Conservation (phyloP, 64 coral and sea anemone species). For the Montipora foliosa region DNA sequence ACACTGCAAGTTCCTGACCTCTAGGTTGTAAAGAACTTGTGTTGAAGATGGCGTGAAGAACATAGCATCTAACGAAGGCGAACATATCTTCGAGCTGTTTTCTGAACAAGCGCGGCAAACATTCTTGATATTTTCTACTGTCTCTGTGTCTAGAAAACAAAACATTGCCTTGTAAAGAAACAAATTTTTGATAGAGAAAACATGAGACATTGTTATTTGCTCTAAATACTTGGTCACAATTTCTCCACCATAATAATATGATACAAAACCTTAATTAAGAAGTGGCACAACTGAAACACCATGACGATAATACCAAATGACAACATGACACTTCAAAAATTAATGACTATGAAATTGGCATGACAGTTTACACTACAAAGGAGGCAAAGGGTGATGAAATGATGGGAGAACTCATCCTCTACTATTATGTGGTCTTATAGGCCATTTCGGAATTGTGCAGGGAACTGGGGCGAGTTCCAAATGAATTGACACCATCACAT, state of each 20-base stretch:
- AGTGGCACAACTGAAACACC: too few relatives aligned
- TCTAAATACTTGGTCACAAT: too few relatives aligned
- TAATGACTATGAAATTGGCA: neutral
- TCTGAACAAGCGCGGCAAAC: constrained; percentile 85
- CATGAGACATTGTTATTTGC: too few relatives aligned
- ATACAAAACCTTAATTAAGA: too few relatives aligned
- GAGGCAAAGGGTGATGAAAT: too few relatives aligned
- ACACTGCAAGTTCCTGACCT: constrained; percentile 50
- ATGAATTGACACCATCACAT: too few relatives aligned
- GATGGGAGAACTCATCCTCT: too few relatives aligned
- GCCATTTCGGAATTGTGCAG: too few relatives aligned
- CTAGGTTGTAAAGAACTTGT: constrained; percentile 92
- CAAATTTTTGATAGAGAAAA: neutral
- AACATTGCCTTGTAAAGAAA: neutral
- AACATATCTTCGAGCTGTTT: constrained; percentile 46
- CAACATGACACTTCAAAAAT: neutral
- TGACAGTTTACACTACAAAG: too few relatives aligned
- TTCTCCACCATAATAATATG: too few relatives aligned
- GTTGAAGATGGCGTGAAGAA: constrained; percentile 90
- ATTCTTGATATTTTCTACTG: constrained; percentile 81
- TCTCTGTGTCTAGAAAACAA: constrained; percentile 76
- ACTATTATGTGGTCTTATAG: too few relatives aligned
- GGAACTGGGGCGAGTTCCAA: too few relatives aligned
- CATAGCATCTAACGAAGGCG: constrained; percentile 64
- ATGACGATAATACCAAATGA: neutral